A percentile compares a stretch with the other conserved stretches of the same genome.
Evolutionary conservation across 2,888 invertebrate species (phyloP).

Genomic region (Caprella mutica): DNA sequence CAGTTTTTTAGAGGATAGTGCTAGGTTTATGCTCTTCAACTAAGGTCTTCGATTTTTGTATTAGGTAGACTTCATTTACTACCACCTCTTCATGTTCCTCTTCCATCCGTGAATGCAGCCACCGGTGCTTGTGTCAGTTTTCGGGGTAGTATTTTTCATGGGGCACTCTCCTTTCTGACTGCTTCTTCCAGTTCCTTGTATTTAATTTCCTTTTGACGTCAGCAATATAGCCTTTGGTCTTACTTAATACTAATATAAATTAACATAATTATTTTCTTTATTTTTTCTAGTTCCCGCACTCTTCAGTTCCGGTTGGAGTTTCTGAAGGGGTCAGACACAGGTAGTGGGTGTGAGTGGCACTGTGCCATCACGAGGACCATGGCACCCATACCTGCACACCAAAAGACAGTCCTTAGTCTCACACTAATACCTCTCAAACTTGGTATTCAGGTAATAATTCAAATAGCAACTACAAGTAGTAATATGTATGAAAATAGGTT

Average conservation of each 20-base stretch:
- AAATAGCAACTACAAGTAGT: no score
- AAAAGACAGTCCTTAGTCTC: conserved; percentile 13
- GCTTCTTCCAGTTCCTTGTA: no score
- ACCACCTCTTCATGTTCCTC: no score
- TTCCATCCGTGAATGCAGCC: no score
- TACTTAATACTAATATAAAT: background rate
- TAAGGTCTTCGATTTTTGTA: no score
- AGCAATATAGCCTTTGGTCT: no score
- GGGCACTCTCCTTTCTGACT: background rate
- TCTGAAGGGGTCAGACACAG: conserved; percentile 21
- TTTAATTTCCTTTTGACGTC: no score
- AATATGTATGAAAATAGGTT: no score
- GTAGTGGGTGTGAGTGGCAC: conserved; percentile 31
- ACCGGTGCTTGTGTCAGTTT: no score
- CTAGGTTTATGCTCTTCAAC: no score
- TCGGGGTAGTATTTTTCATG: background rate
- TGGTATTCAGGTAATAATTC: conserved; percentile 32
- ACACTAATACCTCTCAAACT: conserved; percentile 21
- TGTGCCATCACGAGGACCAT: conserved; percentile 19
- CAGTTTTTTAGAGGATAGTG: no score
- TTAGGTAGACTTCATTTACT: no score
- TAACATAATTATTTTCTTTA: background rate
- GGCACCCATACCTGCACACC: conserved; percentile 14
- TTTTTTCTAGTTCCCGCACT: conserved; percentile 2
- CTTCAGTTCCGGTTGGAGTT: conserved; percentile 19